Evolutionary conservation across 2,888 invertebrate genomes (phyloP), one percentile per base, ranked within the genome.

Genomic region (Cremastobaeus sp.): DNA sequence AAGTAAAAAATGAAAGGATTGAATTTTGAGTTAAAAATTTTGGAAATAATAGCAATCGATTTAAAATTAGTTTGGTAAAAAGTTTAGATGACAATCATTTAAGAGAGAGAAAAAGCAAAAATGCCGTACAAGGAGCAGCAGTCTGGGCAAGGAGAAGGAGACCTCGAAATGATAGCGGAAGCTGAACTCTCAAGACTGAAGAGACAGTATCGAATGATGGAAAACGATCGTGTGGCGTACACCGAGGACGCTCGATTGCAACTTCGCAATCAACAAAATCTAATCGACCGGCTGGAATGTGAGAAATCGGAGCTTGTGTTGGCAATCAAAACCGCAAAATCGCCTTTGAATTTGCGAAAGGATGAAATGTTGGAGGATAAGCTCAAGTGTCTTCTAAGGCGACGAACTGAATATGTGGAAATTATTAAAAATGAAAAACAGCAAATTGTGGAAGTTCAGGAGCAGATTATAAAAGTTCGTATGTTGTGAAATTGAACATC

Each of bases 191-290:
- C 91, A 12, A 92, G 95, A 75, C 88, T 97, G 35, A 94, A 94
- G 79, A 90, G 95, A 82, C 95, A 95, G 89, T 93, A 93, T 84
- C 90, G 95, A 12, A 93, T 95, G 78, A 95, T 95, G 94, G 95
- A 96, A 85, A 92, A 93, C 70, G 94, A 95, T 85, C 89, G 94
- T 1, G 89, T 91, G 8, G 90, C 92, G 0, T 94, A 94, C 81
- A 90, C 91, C 55, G 92, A 92, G 81, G 93, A 94, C 82, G 92
- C 92, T 17, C 91, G 91, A 78, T 90, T 92, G 3, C 91, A 92
- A 72, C 88, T 93, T 17, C 89, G 91, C 52, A 91, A 91, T 84
- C 92, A 93, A 84, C 89, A 90, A 78, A 91, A 90, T 80, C 90
- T 92, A 76, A 91, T 93, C 73, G 88, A 88, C 15, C 90, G 89